Evolutionary conservation across 2,113 vertebrate genomes (phyloP).

Genomic region (Aphelocoma coerulescens): DNA sequence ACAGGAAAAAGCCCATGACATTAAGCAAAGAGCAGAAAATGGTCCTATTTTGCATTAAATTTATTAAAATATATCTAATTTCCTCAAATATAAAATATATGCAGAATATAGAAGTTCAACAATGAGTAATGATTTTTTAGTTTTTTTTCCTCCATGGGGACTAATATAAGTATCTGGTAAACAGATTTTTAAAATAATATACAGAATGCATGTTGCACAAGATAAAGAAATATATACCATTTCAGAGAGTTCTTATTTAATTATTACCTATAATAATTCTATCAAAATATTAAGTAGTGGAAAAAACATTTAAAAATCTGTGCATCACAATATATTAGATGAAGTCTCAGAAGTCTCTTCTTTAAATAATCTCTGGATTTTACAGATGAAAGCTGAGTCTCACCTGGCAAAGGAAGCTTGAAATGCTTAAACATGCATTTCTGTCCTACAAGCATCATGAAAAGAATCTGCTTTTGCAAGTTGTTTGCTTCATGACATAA

Average conservation of each 20-base stretch:
- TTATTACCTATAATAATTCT: neutral
- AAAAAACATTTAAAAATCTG: neutral
- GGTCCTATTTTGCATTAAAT: neutral
- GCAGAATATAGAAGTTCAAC: neutral
- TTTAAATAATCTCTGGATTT: neutral
- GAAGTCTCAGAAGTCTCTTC: neutral
- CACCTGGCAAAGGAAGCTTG: neutral
- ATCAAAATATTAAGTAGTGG: neutral
- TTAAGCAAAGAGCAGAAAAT: neutral
- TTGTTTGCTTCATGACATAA: conserved; percentile 62
- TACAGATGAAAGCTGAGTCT: neutral
- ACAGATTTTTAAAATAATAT: neutral
- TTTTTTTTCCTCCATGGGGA: neutral
- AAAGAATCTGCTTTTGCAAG: conserved; percentile 55
- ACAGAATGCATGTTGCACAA: neutral
- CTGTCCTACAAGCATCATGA: conserved; percentile 2
- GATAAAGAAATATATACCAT: neutral
- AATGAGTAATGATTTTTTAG: neutral
- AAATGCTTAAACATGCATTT: neutral
- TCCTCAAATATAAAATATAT: neutral
- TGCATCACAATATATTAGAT: neutral
- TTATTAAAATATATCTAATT: neutral
- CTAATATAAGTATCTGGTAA: neutral
- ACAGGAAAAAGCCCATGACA: neutral
- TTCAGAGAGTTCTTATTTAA: neutral